phyloP scores from a whole-genome alignment of 2,797 vertebrate species.

The Poeciliopsis presidionis region DNA sequence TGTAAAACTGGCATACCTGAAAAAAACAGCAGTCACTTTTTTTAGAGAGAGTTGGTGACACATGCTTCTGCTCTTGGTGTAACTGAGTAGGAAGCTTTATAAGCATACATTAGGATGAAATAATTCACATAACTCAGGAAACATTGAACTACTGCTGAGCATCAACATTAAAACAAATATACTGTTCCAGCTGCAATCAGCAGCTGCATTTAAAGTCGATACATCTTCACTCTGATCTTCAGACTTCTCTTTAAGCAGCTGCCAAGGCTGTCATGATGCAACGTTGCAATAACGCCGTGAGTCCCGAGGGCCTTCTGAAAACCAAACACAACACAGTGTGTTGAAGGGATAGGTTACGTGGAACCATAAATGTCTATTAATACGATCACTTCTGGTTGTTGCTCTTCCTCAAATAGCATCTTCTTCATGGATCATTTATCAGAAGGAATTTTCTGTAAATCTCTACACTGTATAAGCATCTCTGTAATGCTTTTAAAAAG shows the following conservation, averaged over 20 bases:
- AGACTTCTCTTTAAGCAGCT: constrained; percentile 26
- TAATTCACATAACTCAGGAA: constrained; percentile 6
- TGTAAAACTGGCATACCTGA: constrained; percentile 7
- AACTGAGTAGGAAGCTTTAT: constrained; percentile 29
- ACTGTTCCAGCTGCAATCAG: constrained; percentile 33
- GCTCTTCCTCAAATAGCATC: not conserved
- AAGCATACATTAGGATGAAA: constrained; percentile 16
- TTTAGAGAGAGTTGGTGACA: constrained; percentile 27
- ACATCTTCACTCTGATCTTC: constrained; percentile 43
- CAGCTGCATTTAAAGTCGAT: constrained; percentile 1
- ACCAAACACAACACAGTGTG: constrained; percentile 52
- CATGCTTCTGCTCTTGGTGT: constrained; percentile 32
- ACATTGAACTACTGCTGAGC: constrained; percentile 23
- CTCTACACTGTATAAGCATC: constrained; percentile 4
- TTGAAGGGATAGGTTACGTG: constrained; percentile 31
- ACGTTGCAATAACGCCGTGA: constrained; percentile 44
- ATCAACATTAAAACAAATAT: constrained; percentile 19
- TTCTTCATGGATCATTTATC: constrained; percentile 20
- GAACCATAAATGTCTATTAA: constrained; percentile 17
- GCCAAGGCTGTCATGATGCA: constrained; percentile 65
- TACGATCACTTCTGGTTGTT: constrained; percentile 19
- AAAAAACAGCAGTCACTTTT: constrained; percentile 18
- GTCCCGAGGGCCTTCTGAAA: constrained; percentile 44
- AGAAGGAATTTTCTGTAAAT: constrained; percentile 31
- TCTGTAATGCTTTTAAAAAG: not conserved